Evolutionary conservation across 2,797 vertebrate species (phyloP).

Genomic region (Oophaga sylvatica): DNA sequence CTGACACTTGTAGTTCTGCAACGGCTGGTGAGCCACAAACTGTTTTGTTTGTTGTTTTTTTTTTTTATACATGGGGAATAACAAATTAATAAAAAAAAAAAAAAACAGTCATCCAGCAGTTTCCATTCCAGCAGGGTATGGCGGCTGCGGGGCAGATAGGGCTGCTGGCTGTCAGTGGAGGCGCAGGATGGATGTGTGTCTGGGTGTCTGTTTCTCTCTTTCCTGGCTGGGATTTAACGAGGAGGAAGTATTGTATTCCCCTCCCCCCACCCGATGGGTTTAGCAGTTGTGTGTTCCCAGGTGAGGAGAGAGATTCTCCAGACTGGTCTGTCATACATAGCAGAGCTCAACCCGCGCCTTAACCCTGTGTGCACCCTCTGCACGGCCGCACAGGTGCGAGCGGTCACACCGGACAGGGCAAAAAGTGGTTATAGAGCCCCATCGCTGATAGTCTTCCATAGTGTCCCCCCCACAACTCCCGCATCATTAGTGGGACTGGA

Average conservation of each 20-base stretch:
- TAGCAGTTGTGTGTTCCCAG: slow-evolving; percentile 42
- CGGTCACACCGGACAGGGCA: too few species aligned
- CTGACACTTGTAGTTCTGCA: not conserved
- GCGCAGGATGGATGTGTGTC: slow-evolving; percentile 7
- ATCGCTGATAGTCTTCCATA: too few species aligned
- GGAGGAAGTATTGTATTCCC: slow-evolving; percentile 7
- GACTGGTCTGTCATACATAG: slow-evolving; percentile 9
- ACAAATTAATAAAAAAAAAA: too few species aligned
- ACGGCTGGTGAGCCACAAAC: too few species aligned
- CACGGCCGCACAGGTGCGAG: not conserved
- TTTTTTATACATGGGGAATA: too few species aligned
- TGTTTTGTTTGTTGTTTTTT: too few species aligned
- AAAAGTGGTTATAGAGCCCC: too few species aligned
- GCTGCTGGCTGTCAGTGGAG: not conserved
- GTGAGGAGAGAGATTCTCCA: slow-evolving; percentile 46
- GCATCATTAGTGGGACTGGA: not conserved
- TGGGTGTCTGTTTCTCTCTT: slow-evolving; percentile 9
- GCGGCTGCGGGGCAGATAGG: not conserved
- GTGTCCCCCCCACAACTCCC: too few species aligned
- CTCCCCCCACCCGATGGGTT: slow-evolving; percentile 20
- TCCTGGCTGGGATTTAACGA: slow-evolving; percentile 24
- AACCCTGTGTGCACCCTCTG: not conserved
- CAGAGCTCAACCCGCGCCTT: not conserved
- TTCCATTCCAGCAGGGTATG: too few species aligned
- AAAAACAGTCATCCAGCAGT: too few species aligned